Evolutionary conservation across 2,113 vertebrate species (phyloP), one percentile per base, ranked within the genome.

Genomic region (Clinocottus analis): DNA sequence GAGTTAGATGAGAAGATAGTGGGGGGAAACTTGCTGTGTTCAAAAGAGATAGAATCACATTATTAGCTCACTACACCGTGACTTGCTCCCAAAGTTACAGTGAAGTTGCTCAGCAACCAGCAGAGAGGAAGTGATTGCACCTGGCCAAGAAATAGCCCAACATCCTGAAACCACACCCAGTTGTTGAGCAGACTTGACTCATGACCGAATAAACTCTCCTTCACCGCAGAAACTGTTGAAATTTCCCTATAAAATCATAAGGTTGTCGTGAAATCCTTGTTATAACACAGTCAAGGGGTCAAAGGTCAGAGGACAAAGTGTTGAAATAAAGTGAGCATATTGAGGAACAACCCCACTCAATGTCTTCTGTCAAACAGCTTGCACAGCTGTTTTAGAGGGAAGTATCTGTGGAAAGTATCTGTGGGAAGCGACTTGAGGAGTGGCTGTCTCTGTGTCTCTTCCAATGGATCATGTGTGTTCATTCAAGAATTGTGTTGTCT

Each of bases 361-460:
- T 41, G 3, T 55, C 75, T 25, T 41, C 1, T 64, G 17, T 61
- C 27, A 62, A 43, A 65, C 23, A 51, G 53, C 47, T 74, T 74
- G 12, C 39, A 9, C 59, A 88, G 64, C 77, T 84, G 73, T 77
- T 69, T n/a, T n/a, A n/a, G n/a, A n/a, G n/a, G n/a, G n/a, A n/a
- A n/a, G n/a, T n/a, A n/a, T n/a, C n/a, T n/a, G n/a, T n/a, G n/a
- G n/a, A n/a, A n/a, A n/a, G n/a, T n/a, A n/a, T n/a, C n/a, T n/a
- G n/a, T n/a, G n/a, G n/a, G n/a, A n/a, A n/a, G n/a, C n/a, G n/a
- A n/a, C n/a, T n/a, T n/a, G n/a, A n/a, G 33, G 45, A 77, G 13
- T 74, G 3, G 21, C 49, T 47, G 55, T 80, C 69, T 75, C 27
- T 65, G 45, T 1, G 16, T 63, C 53, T 70, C 3, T 43, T 68